Base-by-base conservation (phyloP, 2,797 vertebrate species). In the Semotilus atromaculatus region DNA sequence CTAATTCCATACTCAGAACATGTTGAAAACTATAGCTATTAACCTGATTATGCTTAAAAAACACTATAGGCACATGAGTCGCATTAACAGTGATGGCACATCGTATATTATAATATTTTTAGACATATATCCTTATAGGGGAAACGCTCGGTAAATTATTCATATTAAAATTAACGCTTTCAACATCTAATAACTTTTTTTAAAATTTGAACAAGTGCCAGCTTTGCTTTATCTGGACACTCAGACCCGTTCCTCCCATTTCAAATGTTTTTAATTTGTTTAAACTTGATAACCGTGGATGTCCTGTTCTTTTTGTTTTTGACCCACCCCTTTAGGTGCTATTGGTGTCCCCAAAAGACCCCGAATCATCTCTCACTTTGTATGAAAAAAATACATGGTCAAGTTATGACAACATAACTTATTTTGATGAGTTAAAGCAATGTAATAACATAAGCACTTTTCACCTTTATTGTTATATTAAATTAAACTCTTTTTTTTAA, bases 181-280 rank as follows among this genome's bases (percentile, higher is more conserved):
- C 7, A 55, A 70, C 9, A 21, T 11, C 66, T 38, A 18, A 38
- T 0, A 6, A 53, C 13, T 38, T 38, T 38, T 38, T 40, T 76
- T 21, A 66, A 31, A 5, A 31, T 26, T 77, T 70, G 48, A 77
- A 38, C 18, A 1, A 45, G 1, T 70, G n/a, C 45, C 62, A 45
- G 19, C 2, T 23, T 80, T 67, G 3, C 34, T 76, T 87, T 79
- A 89, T 89, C 88, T 62, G 43, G 16, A 23, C 29, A 13, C 66
- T 66, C 81, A 66, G 34, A 75, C 23, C 48, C 4, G 81, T 58
- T 84, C 84, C 84, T 81, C 88, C 88, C 86, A 38, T 67, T 38
- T 34, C 40, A 74, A 58, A 73, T 73, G 77, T 76, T 87, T 48
- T 81, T 48, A 70, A 67, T 60, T 80, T 48, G 48, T 21, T 62